Percentiles rank a stretch among this genome's conserved stretches.
Conservation (phyloP, 2,113 vertebrate genomes). For the Percina caprodes region DNA sequence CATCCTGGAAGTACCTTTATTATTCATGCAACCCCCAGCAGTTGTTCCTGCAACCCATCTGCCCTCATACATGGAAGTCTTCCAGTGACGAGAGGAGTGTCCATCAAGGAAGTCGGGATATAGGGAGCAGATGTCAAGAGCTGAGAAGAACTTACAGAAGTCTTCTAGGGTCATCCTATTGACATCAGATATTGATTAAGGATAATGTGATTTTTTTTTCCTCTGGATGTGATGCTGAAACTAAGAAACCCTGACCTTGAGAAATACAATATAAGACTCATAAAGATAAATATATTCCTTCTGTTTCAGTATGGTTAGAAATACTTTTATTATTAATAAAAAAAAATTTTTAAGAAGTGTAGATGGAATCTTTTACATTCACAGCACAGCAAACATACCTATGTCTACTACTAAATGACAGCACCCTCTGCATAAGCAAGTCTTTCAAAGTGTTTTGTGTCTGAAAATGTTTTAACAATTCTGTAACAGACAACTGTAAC, state of each 20-base stretch:
- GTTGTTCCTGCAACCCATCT: conserved; percentile 81
- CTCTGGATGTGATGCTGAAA: background rate
- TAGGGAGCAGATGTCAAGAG: conserved; percentile 78
- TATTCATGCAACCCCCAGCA: conserved; percentile 75
- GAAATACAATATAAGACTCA: background rate
- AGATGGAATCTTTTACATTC: background rate
- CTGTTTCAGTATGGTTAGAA: background rate
- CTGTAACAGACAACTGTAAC: background rate
- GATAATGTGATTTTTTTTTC: no score
- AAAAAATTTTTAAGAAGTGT: background rate
- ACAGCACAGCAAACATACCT: background rate
- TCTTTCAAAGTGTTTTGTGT: background rate
- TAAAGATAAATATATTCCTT: background rate
- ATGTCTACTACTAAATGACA: background rate
- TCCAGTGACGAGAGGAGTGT: conserved; percentile 63
- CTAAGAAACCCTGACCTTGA: background rate
- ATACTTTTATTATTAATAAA: background rate
- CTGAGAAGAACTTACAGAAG: conserved; percentile 60
- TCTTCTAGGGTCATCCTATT: conserved; percentile 79
- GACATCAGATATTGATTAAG: background rate
- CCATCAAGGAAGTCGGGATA: conserved; percentile 75
- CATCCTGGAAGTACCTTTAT: conserved; percentile 50
- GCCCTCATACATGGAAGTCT: conserved; percentile 53
- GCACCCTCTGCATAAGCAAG: background rate
- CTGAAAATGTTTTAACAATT: background rate